Evolutionary conservation across 1,140 invertebrate species (phyloP).

Genomic region (Drosophila yakuba): DNA sequence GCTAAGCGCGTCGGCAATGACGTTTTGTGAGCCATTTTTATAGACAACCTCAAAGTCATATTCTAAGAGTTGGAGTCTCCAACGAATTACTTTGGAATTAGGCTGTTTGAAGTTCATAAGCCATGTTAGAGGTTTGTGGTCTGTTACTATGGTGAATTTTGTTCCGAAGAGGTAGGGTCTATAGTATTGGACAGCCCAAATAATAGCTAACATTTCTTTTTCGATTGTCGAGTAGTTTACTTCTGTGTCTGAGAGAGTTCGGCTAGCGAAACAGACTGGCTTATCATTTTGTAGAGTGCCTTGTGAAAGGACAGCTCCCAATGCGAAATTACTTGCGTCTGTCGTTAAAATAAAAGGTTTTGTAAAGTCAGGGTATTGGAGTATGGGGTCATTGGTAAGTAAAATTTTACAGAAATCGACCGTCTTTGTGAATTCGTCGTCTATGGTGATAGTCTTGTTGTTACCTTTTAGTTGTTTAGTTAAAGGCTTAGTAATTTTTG

Average conservation of each 20-base stretch:
- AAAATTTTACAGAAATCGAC: conserved; percentile 5
- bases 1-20: conserved; percentile 21
- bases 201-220: conserved; percentile 12
- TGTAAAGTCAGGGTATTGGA: conserved; percentile 3
- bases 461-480: conserved; percentile 24
- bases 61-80: conserved; percentile 9
- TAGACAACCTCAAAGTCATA: conserved; percentile 11
- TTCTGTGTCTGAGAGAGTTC: conserved; percentile 25
- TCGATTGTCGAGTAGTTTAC: conserved; percentile 19
- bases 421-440: conserved; percentile 10
- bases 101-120: conserved; percentile 4
- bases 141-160: conserved; percentile 5
- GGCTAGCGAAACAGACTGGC: conserved; percentile 11
- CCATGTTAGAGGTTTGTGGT: conserved; percentile 1
- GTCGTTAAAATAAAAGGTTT: conserved; percentile 13
- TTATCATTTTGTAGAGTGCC: conserved; percentile 3
- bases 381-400: conserved; percentile 1
- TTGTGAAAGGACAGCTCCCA: neutral
- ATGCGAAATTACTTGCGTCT: conserved; percentile 8
- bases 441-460: conserved; percentile 11
- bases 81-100: conserved; percentile 15
- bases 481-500: conserved; percentile 23
- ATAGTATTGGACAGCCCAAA: conserved; percentile 1
- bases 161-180: conserved; percentile 14
- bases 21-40: conserved; percentile 5